These are phyloP conservation scores for Balanococcus diminutus DNA, from an alignment of 2,888 invertebrate genomes.

Conservation along the genomic window DNA sequence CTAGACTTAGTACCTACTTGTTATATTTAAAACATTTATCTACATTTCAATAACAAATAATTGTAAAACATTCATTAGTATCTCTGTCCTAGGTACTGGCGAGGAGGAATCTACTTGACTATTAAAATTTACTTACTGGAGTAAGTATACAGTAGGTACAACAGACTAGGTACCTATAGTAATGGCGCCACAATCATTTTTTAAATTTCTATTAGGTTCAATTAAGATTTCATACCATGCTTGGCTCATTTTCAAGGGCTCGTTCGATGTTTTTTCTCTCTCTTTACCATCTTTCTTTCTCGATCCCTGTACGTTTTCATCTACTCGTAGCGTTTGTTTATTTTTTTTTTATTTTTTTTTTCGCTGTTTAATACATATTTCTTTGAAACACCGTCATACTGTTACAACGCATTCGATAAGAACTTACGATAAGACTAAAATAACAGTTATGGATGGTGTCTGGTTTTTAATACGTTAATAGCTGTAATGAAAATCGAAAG, in stretches of 20 bases:
- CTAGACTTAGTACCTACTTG: no score
- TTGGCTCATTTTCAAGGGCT: background rate
- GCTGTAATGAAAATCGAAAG: background rate
- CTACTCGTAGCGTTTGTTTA: background rate
- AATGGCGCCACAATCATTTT: no score
- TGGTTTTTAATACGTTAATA: slow-evolving; percentile 11
- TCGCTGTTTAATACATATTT: no score
- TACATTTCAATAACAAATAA: background rate
- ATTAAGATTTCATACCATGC: background rate
- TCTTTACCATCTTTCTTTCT: background rate
- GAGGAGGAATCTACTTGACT: no score
- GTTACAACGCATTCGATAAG: background rate
- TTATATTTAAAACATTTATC: no score
- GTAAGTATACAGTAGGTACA: no score
- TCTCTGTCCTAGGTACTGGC: no score
- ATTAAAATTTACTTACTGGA: no score
- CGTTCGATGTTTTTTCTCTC: background rate
- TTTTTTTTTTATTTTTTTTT: background rate
- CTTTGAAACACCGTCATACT: background rate
- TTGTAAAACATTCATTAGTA: no score
- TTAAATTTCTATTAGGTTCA: background rate
- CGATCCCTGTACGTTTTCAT: background rate
- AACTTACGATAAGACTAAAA: background rate
- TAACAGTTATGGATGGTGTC: background rate
- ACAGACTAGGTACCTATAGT: no score